These are phyloP conservation scores for Etia nguti DNA, from an alignment of 2,113 vertebrate genomes.

Conservation along the genomic window DNA sequence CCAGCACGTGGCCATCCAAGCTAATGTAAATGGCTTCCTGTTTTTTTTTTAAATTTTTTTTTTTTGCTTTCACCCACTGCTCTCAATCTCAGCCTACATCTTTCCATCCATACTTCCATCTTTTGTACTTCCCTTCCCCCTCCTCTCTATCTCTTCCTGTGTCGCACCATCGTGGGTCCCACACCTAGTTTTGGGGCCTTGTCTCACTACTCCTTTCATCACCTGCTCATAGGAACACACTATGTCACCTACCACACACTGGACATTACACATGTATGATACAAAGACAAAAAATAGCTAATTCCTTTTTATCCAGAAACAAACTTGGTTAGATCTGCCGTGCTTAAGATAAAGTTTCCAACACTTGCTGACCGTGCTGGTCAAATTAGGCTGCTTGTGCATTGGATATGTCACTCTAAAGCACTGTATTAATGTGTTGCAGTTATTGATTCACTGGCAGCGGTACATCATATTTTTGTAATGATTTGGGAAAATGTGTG, in stretches of 20 bases:
- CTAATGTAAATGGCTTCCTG: constrained; percentile 54
- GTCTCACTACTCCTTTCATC: constrained; percentile 39
- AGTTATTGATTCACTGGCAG: neutral
- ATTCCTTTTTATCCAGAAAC: neutral
- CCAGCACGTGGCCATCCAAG: constrained; percentile 29
- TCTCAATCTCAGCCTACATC: neutral
- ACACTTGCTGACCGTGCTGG: constrained; percentile 7
- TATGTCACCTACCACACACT: neutral
- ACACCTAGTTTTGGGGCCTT: constrained; percentile 21
- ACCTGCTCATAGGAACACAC: neutral
- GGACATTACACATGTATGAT: constrained; percentile 8
- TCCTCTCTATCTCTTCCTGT: constrained; percentile 29
- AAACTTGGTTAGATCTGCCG: neutral
- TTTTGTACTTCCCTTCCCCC: constrained; percentile 34
- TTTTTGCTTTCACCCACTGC: constrained; percentile 32
- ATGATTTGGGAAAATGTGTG: neutral
- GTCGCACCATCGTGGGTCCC: constrained; percentile 32
- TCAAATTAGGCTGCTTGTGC: neutral
- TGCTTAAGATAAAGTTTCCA: neutral
- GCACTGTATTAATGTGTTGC: neutral
- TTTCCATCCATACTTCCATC: constrained; percentile 26
- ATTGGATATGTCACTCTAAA: neutral
- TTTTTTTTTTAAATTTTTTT: constrained; percentile 7
- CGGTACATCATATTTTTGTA: neutral
- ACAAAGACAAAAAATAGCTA: constrained; percentile 7